Base-by-base conservation (phyloP, 2,888 invertebrate species). In the Alloscopus bannaensis region DNA sequence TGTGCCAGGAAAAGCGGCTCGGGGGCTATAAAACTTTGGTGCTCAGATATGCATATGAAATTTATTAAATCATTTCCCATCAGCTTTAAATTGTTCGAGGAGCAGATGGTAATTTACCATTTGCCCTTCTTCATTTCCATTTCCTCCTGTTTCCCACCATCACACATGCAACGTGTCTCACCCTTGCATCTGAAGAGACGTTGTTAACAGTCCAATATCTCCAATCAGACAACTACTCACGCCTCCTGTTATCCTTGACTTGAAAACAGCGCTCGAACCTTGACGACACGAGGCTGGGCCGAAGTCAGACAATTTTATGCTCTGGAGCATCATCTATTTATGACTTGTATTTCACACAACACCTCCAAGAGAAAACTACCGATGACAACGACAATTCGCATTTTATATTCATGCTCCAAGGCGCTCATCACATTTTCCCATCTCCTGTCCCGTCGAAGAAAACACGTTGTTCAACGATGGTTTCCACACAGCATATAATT, bases 51-150 rank as follows among this genome's bases (percentile, higher is more conserved):
- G 78, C 65, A 71, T 78, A 78, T 66, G 60, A 71, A 78, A 78
- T 78, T 78, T 78, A 78, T 78, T 78, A 71, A 78, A 78, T 78
- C 78, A 78, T 78, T 66, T 71, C 36, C 70, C 78, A 78, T 71
- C 78, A 71, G 76, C 40, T 71, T 71, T 66, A 78, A 78, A 78
- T 70, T 78, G 71, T 78, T 78, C 70, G 57, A 65, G 66, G 42
- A 71, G 78, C 78, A 78, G 71, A 71, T 78, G 78, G 71, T 59
- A 78, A 78, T 78, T 71, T 78, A 65, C 24, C 66, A 59, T 71
- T 71, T 78, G 78, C 70, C 77, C 71, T 60, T n/a, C n/a, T n/a
- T 71, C 62, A 66, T 71, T 78, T 77, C 45, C 77, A 77, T 77
- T 55, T 50, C 45, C 62, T 47, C 42, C 45, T 47, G 60, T 75